phyloP scores from a whole-genome alignment of 2,113 vertebrate genomes.

The Dasyornis broadbenti region DNA sequence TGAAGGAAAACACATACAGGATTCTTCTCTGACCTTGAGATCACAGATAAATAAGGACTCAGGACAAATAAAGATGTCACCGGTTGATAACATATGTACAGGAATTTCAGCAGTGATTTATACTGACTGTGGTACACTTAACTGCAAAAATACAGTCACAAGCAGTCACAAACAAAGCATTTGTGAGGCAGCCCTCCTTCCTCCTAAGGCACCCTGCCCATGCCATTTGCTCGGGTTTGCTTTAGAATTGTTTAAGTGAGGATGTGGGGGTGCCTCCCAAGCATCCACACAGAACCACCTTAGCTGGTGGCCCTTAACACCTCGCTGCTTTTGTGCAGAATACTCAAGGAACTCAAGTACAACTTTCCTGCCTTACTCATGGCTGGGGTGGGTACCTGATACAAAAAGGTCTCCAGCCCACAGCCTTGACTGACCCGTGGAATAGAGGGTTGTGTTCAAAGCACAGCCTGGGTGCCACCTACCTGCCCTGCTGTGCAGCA shows the following conservation, averaged over 20 bases:
- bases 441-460: rapidly evolving
- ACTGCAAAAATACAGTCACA: background rate
- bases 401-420: background rate
- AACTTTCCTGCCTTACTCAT: background rate
- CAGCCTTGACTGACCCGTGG: background rate
- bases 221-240: background rate
- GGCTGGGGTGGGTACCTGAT: background rate
- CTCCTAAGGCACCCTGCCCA: rapidly evolving
- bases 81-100: rapidly evolving
- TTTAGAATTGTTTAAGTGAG: background rate
- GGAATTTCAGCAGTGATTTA: background rate
- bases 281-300: background rate
- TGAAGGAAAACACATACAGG: background rate
- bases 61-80: background rate
- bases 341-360: background rate
- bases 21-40: background rate
- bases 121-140: background rate
- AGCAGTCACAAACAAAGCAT: background rate
- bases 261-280: too few relatives aligned
- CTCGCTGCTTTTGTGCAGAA: rapidly evolving
- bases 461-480: background rate
- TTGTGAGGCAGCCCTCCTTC: background rate
- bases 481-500: background rate
- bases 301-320: background rate
- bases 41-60: background rate